Evolutionary conservation across 2,888 invertebrate species (phyloP), one percentile per base, ranked within the genome.

Genomic region (Acleris emargana): DNA sequence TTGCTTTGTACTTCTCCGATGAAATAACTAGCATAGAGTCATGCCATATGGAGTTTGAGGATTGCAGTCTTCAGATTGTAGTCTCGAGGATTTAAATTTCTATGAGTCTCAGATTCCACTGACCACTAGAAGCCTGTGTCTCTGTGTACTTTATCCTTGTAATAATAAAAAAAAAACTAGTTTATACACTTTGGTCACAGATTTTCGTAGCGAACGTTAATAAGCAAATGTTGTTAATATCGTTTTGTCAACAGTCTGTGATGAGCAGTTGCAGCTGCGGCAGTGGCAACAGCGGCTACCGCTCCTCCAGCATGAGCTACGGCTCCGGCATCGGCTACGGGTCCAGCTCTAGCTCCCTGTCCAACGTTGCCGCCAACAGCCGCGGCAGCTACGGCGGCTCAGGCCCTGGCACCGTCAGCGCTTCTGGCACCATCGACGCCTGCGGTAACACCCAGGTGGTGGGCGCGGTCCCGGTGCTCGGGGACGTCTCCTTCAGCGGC

Each of bases 381-480:
- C 5, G 18, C 20, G 43, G 50, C 50, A 1, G 13, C 25, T 57
- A 57, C 28, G 62, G 62, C 55, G 62, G 50, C 0, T 3, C 13
- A 42, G 62, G 62, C 50, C 22, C 22, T 5, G 62, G 62, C 0
- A 16, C n/a, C 5, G 62, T 62, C 5, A 18, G 55, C 38, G 55
- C 25, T n/a, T 13, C 25, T 11, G 62, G 62, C 11, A 25, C 13
- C 42, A 55, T 55, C 42, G 42, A 7, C 42, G 55, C 58, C 25
- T 49, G 20, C 6, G 66, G 61, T 13, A 9, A 18, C 2, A 61
- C 60, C n/a, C 16, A 25, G 11, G 55, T 61, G 7, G 17, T 25
- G 18, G 58, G 59, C 13, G 7, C 38, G 5, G 53, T 64, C 47
- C 53, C 58, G 49, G 53, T 58, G 45, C 54, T 61, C 32, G 61